Conservation (phyloP, 2,797 vertebrate species). For the Furcifer pardalis region DNA sequence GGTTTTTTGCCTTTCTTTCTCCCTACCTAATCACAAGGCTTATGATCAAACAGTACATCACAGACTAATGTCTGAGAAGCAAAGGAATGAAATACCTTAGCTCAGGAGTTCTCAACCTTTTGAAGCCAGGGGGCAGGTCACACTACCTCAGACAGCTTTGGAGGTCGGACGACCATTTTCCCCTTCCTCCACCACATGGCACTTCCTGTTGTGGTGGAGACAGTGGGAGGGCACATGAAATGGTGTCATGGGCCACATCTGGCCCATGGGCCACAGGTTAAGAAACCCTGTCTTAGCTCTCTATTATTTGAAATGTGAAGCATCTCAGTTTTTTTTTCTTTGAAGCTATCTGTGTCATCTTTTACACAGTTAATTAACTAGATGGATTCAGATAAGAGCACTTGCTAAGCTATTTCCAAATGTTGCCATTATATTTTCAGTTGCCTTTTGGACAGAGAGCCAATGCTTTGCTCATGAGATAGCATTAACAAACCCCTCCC, state of each 20-base stretch:
- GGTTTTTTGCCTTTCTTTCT: neutral
- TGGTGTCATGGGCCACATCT: no score
- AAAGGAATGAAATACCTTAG: neutral
- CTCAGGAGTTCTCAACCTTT: no score
- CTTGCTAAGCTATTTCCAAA: neutral
- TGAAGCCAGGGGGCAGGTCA: no score
- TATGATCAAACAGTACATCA: neutral
- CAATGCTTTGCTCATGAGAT: neutral
- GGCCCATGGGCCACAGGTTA: no score
- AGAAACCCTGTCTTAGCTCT: no score
- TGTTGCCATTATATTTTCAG: neutral
- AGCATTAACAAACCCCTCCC: neutral
- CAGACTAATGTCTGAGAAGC: neutral
- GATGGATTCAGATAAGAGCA: neutral
- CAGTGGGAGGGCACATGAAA: no score
- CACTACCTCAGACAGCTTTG: no score
- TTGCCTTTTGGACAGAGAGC: neutral
- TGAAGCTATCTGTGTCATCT: neutral
- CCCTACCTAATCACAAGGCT: no score
- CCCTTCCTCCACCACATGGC: no score
- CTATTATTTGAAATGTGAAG: slow-evolving; percentile 3
- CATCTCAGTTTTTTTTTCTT: neutral
- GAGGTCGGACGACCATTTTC: no score
- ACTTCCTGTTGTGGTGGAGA: no score
- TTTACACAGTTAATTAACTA: slow-evolving; percentile 5